phyloP scores from a whole-genome alignment of 2,888 invertebrate genomes.

The Cosmia trapezina region DNA sequence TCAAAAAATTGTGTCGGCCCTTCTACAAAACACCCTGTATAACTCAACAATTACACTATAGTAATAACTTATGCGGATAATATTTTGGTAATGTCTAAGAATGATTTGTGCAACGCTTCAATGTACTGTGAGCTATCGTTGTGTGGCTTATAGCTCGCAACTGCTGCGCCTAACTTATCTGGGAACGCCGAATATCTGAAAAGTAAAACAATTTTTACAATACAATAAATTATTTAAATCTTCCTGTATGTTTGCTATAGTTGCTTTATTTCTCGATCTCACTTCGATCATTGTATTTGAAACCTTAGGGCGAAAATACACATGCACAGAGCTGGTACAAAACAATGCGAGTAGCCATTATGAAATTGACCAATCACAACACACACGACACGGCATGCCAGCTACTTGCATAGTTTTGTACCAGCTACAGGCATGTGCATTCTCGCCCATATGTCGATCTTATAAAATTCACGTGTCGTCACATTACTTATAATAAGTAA shows the following conservation, averaged over 20 bases:
- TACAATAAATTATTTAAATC: neutral
- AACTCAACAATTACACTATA: slow-evolving; percentile 3
- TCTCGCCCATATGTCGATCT: neutral
- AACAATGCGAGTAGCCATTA: no score
- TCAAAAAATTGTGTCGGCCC: no score
- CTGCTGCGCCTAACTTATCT: slow-evolving; percentile 95
- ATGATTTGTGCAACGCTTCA: slow-evolving; percentile 92
- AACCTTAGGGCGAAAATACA: neutral
- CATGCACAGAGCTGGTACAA: no score
- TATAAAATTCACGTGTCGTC: neutral
- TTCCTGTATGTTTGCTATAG: neutral
- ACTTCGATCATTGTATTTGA: neutral
- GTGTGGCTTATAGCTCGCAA: slow-evolving; percentile 94
- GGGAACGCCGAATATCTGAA: slow-evolving; percentile 96
- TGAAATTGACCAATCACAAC: no score
- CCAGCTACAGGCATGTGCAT: no score
- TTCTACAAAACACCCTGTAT: no score
- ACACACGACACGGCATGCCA: no score
- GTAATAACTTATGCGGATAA: slow-evolving; percentile 73
- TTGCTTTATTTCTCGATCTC: neutral
- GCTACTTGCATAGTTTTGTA: no score
- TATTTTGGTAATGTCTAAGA: slow-evolving; percentile 92
- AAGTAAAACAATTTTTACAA: neutral
- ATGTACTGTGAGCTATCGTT: slow-evolving; percentile 93
- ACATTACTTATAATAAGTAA: no score